Evolutionary conservation across 2,888 invertebrate genomes (phyloP).

Genomic region (Drosophila barbarae): DNA sequence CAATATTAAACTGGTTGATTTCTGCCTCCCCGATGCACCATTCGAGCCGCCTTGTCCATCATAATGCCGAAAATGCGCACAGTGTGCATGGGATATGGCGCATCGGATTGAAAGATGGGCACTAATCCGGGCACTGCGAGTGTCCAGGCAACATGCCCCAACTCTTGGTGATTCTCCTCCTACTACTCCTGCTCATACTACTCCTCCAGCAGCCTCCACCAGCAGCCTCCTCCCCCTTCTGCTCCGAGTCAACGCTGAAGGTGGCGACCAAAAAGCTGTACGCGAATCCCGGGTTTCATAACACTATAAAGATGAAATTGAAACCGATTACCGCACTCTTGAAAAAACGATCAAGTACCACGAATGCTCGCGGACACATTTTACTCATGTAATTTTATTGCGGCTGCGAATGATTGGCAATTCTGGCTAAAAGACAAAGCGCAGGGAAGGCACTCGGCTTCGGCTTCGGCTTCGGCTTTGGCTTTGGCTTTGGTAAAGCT

Average conservation of each 20-base stretch:
- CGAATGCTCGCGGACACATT: constrained; percentile 76
- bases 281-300: constrained; percentile 65
- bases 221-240: not conserved
- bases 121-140: constrained; percentile 20
- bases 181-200: not conserved
- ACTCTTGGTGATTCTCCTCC: not conserved
- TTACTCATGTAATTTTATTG: constrained; percentile 77
- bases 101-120: constrained; percentile 20
- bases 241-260: constrained; percentile 39
- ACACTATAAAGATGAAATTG: constrained; percentile 76
- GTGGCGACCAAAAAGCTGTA: constrained; percentile 47
- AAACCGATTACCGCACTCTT: constrained; percentile 77
- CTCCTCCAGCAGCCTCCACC: not conserved
- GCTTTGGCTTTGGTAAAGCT: not conserved
- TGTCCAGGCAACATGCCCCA: constrained; percentile 5
- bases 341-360: constrained; percentile 73
- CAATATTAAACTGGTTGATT: not conserved
- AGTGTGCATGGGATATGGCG: constrained; percentile 12
- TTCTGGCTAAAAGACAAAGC: constrained; percentile 72
- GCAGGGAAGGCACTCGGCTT: constrained; percentile 17
- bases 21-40: not conserved
- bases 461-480: not conserved
- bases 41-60: not conserved
- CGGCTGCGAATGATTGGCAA: constrained; percentile 74
- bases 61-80: not conserved